These are phyloP conservation scores for Iphiclides podalirius DNA, from an alignment of 2,888 invertebrate species.

Conservation along the genomic window DNA sequence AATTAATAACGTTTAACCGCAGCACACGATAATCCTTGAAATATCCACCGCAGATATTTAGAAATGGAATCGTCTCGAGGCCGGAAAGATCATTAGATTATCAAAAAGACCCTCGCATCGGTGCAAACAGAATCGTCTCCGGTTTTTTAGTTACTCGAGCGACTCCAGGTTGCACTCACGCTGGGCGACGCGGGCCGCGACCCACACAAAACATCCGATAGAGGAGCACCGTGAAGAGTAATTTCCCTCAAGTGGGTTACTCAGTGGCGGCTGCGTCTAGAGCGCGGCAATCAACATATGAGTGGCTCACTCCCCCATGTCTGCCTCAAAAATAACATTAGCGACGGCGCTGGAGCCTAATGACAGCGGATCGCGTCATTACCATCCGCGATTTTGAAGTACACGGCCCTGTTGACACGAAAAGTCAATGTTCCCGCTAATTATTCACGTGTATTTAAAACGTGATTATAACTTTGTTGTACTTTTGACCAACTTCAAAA, in stretches of 20 bases:
- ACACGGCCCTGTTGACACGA: background rate
- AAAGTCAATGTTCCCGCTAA: background rate
- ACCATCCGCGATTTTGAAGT: background rate
- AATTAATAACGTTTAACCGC: too few relatives aligned
- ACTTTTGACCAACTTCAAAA: too few relatives aligned
- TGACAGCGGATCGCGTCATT: constrained; percentile 2
- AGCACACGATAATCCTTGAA: too few relatives aligned
- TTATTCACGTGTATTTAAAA: too few relatives aligned
- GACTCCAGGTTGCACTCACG: constrained; percentile 28
- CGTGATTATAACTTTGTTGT: too few relatives aligned
- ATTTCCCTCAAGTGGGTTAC: constrained; percentile 67
- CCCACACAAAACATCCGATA: constrained; percentile 37
- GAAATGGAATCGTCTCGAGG: too few relatives aligned
- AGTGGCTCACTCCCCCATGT: constrained; percentile 29
- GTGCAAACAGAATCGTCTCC: constrained; percentile 20
- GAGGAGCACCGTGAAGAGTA: constrained; percentile 52
- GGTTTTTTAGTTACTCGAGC: constrained; percentile 28
- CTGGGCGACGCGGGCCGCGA: constrained; percentile 33
- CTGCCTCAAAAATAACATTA: constrained; percentile 36
- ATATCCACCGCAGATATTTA: too few relatives aligned
- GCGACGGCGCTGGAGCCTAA: constrained; percentile 20
- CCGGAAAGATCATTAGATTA: background rate
- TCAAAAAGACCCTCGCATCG: constrained; percentile 3
- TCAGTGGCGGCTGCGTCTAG: constrained; percentile 28
- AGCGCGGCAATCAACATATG: constrained; percentile 32